A percentile compares a stretch with the other conserved stretches of the same genome.
Conservation (phyloP, 2,888 invertebrate species). For the Dynastes maya region DNA sequence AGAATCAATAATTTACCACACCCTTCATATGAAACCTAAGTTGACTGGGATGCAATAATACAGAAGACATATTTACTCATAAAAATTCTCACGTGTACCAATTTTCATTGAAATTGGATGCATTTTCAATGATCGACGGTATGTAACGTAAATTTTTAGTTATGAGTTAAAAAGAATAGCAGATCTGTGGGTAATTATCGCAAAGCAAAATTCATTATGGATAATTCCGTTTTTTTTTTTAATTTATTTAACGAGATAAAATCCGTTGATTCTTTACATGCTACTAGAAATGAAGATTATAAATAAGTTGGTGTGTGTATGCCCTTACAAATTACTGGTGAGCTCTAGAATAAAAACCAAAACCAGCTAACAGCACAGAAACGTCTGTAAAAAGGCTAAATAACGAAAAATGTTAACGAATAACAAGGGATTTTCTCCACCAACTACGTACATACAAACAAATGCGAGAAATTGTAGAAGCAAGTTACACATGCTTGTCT, state of each 20-base stretch:
- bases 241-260: neutral
- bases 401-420: constrained; percentile 6
- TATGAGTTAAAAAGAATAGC: neutral
- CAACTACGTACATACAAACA: constrained; percentile 14
- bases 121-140: too few species aligned
- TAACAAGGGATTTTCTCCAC: constrained; percentile 15
- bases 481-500: constrained; percentile 26
- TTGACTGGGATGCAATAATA: too few species aligned
- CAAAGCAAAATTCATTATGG: constrained; percentile 14
- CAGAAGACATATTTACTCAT: too few species aligned
- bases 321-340: constrained; percentile 28
- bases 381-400: constrained; percentile 25
- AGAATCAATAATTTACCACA: too few species aligned
- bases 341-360: constrained; percentile 33
- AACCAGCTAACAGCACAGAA: constrained; percentile 39
- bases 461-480: constrained; percentile 27
- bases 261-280: constrained; percentile 16
- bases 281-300: constrained; percentile 15
- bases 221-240: neutral
- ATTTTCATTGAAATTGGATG: too few species aligned
- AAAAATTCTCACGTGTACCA: too few species aligned
- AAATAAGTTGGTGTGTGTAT: constrained; percentile 19
- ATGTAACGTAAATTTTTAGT: neutral
- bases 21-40: too few species aligned
- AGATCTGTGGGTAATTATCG: constrained; percentile 28